A percentile compares a stretch with the other conserved stretches of the same genome.
These are phyloP conservation scores for Nasua narica DNA, from an alignment of 2,797 vertebrate genomes.

Conservation along the genomic window DNA sequence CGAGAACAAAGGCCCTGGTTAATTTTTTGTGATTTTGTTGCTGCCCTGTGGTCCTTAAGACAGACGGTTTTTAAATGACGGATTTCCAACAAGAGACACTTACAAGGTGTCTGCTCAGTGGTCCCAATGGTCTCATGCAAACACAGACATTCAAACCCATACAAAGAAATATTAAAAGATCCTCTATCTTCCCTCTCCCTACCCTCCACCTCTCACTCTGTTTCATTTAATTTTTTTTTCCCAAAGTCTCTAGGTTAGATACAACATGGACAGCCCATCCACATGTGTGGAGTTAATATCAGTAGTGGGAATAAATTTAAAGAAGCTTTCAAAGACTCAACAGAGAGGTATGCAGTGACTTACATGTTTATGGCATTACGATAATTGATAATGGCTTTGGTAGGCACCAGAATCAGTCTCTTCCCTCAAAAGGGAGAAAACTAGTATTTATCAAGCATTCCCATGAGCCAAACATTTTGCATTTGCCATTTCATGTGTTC, in stretches of 20 bases:
- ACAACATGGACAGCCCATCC: background rate
- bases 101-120: slow-evolving; percentile 29
- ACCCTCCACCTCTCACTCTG: background rate
- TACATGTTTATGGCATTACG: background rate
- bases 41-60: slow-evolving; percentile 35
- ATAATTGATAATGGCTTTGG: background rate
- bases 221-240: background rate
- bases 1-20: slow-evolving; percentile 63
- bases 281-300: background rate
- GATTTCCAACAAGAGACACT: slow-evolving; percentile 43
- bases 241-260: background rate
- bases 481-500: background rate
- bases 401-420: background rate
- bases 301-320: background rate
- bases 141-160: slow-evolving; percentile 15
- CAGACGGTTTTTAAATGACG: slow-evolving; percentile 34
- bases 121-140: slow-evolving; percentile 9
- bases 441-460: background rate
- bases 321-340: background rate
- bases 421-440: background rate
- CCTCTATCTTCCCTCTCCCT: background rate
- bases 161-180: slow-evolving; percentile 18
- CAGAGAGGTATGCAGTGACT: background rate
- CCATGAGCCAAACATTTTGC: background rate
- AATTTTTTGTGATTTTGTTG: slow-evolving; percentile 49